phyloP scores from a whole-genome alignment of 2,113 vertebrate species.

The Mus pahari region DNA sequence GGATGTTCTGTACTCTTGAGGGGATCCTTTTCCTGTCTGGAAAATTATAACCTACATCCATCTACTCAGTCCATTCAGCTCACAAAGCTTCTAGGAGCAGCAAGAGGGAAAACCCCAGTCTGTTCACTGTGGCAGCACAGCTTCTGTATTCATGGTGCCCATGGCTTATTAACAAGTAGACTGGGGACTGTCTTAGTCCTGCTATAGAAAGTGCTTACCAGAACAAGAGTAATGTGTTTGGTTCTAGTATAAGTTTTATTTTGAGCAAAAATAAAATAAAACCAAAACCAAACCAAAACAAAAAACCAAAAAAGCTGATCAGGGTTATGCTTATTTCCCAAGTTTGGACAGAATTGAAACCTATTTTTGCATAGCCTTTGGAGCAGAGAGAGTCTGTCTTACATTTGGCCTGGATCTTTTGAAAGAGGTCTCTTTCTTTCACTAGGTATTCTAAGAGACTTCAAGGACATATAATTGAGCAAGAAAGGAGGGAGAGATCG shows the following conservation, averaged over 20 bases:
- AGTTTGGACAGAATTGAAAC: background rate
- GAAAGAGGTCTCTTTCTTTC: conserved; percentile 45
- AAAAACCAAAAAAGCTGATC: background rate
- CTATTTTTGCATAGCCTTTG: background rate
- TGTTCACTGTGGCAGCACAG: background rate
- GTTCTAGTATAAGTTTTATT: conserved; percentile 46
- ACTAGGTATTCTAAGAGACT: background rate
- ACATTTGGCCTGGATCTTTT: conserved; percentile 30
- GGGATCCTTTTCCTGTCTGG: background rate
- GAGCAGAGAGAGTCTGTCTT: background rate
- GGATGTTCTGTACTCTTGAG: background rate
- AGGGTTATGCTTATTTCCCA: background rate
- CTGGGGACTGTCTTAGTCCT: background rate
- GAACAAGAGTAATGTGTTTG: background rate
- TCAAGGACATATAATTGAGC: background rate
- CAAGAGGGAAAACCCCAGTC: background rate
- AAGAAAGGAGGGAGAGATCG: background rate
- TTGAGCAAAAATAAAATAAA: background rate
- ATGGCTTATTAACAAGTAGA: background rate
- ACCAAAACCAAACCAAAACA: too few species aligned
- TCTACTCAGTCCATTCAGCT: background rate
- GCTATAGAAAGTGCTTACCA: background rate
- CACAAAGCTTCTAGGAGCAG: background rate
- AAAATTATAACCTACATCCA: background rate
- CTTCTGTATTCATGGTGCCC: background rate